Conservation (phyloP, 2,888 invertebrate genomes). For the Drosophila kokeensis region DNA sequence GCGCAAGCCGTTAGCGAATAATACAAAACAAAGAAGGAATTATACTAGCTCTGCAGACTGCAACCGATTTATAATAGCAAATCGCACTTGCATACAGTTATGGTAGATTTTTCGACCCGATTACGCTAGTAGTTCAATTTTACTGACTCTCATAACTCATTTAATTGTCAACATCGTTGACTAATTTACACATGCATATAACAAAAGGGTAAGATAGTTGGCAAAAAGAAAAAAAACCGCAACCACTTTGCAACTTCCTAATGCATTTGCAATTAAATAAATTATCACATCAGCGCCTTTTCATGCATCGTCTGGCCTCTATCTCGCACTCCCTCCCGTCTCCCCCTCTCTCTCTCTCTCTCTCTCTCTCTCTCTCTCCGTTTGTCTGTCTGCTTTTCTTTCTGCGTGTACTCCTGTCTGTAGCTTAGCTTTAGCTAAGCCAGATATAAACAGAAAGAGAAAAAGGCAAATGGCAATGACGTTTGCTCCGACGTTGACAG, state of each 20-base stretch:
- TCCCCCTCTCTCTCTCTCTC: not conserved
- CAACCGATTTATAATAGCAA: not conserved
- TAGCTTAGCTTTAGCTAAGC: constrained; percentile 15
- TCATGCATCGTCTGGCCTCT: constrained; percentile 40
- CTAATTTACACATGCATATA: constrained; percentile 8
- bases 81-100: not conserved
- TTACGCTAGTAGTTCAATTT: not conserved
- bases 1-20: not conserved
- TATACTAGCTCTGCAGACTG: not conserved
- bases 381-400: not conserved
- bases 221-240: constrained; percentile 19
- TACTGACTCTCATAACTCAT: not conserved
- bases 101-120: not conserved
- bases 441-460: constrained; percentile 12
- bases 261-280: constrained; percentile 59
- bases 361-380: not conserved
- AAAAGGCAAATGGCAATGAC: constrained; percentile 32
- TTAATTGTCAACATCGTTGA: constrained; percentile 14
- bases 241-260: constrained; percentile 40
- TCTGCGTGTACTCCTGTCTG: not conserved
- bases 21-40: not conserved
- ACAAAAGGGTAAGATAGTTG: constrained; percentile 36
- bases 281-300: constrained; percentile 62
- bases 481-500: constrained; percentile 45
- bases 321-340: not conserved